Base-by-base conservation (phyloP, 2,888 invertebrate genomes). In the Notodonta ziczac region DNA sequence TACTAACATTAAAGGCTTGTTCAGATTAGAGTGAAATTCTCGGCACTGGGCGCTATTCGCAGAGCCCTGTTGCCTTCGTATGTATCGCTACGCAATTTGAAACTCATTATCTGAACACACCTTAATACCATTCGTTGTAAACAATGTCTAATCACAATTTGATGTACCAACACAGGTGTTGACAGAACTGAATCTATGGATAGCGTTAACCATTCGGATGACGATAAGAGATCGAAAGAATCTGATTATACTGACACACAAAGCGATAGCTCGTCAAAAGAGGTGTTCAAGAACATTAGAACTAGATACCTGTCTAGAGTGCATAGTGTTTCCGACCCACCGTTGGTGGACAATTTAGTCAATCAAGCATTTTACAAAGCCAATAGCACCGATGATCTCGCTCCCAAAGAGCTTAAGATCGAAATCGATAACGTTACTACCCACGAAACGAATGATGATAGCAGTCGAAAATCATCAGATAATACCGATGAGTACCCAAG, bases 141-240 rank as follows among this genome's bases (percentile, higher is more conserved):
- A 73, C 66, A 75, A 78, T 85, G 74, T 89, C 87, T 90, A 91
- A 91, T 91, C 69, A 77, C 66, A 71, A 80, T 88, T 88, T 88
- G 72, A 82, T 90, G 85, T 91, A 86, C 83, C 84, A 80, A 87
- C 81, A 88, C 93, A 93, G 93, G 93, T 93, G 80, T 88, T 86
- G 85, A 89, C 82, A 87, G 83, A 72, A 86, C 90, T 69, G 88
- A 86, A 76, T 90, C 91, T 77, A 79, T 85, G 86, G 91, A 91
- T 82, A 90, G 86, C 82, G 78, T 87, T 69, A 80, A 80, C 71
- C 78, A 75, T 82, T 88, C 85, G 57, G 88, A 88, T 64, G 85
- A 88, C 63, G 88, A 86, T 61, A 86, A 80, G 74, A 72, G 67
- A 59, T 81, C 83, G 0, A 84, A 80, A 64, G 86, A 87, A 67